These are phyloP conservation scores for Platichthys stellatus DNA, from an alignment of 2,113 vertebrate genomes.

Conservation along the genomic window DNA sequence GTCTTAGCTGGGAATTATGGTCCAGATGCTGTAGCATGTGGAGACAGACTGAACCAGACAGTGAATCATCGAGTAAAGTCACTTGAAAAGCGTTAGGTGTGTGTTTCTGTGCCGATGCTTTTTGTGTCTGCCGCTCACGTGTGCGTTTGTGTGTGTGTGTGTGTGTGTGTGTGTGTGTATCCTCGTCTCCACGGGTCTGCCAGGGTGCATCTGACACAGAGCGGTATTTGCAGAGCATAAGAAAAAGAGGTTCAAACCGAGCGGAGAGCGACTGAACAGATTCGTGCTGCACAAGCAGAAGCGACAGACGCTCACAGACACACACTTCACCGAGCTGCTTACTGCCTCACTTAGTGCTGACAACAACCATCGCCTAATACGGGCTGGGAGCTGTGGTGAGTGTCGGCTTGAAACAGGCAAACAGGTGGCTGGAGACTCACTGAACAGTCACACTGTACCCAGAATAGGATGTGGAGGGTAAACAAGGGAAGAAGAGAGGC, in stretches of 20 bases:
- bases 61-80: slow-evolving; percentile 58
- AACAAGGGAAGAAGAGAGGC: not conserved
- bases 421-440: slow-evolving; percentile 26
- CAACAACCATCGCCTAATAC: slow-evolving; percentile 8
- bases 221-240: not conserved
- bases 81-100: slow-evolving; percentile 40
- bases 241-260: slow-evolving; percentile 19
- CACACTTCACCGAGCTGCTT: slow-evolving; percentile 39
- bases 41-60: slow-evolving; percentile 45
- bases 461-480: slow-evolving; percentile 1
- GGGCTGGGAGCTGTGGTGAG: slow-evolving; percentile 16
- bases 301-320: slow-evolving; percentile 28
- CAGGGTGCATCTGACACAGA: not conserved
- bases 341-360: slow-evolving; percentile 41
- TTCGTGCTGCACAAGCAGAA: slow-evolving; percentile 20
- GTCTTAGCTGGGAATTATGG: slow-evolving; percentile 35
- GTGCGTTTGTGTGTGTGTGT: too few relatives aligned
- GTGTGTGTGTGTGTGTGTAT: not conserved
- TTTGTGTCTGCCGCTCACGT: not conserved
- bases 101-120: not conserved
- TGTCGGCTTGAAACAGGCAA: slow-evolving; percentile 20
- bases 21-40: slow-evolving; percentile 47
- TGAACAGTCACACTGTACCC: slow-evolving; percentile 7
- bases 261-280: slow-evolving; percentile 23
- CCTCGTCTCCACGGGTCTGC: not conserved